Base-by-base conservation (phyloP, 2,113 vertebrate genomes). In the Alces alces region DNA sequence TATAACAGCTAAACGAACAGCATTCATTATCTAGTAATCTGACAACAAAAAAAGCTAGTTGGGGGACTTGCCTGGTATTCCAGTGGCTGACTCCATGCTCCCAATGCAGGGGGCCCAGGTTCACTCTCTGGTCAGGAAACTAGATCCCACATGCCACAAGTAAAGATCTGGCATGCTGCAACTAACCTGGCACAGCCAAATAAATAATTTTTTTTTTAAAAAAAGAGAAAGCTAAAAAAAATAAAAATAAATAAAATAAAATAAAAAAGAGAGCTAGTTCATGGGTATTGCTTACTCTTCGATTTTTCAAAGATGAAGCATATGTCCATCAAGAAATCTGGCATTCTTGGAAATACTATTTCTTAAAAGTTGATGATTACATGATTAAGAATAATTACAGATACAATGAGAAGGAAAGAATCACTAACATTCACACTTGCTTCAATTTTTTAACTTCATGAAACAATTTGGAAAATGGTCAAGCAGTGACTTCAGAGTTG, bases 331-430 rank as follows among this genome's bases (percentile, higher is more conserved):
- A 52, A 58, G 50, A 94, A 84, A 93, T 88, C 30, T 83, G 36
- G 17, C 30, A 89, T 9, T 83, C 45, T 57, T 82, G 23, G 54
- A 23, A 57, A 92, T 19, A 92, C 36, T 60, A 88, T 89, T 97
- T 80, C 82, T 86, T 58, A 87, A 89, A 96, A 21, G n/a, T 47
- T 55, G 47, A 90, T 79, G 64, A 94, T 94, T 25, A 95, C 6
- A 93, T 66, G n/a, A 86, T 86, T 83, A 93, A 78, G 54, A 96
- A n/a, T 91, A 96, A 94, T 86, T 43, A 76, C 23, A 60, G 64
- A 93, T 85, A 70, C 19, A 88, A 52, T 25, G 50, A 92, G 36
- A 78, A 60, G 61, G 58, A 94, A 93, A 97, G 79, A 82, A 61
- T 47, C 45, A 96, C 27, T 60, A 93, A 60, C 55, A 60, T 45